Percentiles rank a stretch among this genome's conserved stretches.
These are phyloP conservation scores for Megamerina dolium DNA, from an alignment of 2,888 invertebrate species.

Conservation along the genomic window DNA sequence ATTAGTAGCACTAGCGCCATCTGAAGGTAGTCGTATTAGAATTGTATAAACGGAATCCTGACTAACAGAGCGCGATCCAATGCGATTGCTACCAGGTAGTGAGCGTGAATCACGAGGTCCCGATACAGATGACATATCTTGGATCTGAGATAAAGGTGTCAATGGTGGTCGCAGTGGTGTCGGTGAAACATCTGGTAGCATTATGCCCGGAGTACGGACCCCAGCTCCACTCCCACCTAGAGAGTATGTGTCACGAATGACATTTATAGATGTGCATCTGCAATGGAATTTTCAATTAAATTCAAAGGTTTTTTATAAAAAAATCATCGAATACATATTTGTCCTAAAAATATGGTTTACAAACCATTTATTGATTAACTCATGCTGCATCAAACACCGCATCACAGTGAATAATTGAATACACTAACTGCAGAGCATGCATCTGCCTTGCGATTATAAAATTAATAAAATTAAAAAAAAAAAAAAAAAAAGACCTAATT, in stretches of 20 bases:
- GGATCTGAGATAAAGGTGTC: constrained; percentile 45
- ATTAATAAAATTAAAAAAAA: no score
- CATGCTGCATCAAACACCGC: no score
- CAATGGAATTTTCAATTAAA: constrained; percentile 14
- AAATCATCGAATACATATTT: no score
- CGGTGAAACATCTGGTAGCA: constrained; percentile 47
- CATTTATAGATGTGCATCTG: constrained; percentile 78
- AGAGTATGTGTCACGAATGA: constrained; percentile 67
- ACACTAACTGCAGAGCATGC: no score
- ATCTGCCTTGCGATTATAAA: no score
- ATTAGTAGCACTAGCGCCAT: constrained; percentile 44
- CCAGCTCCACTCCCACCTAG: constrained; percentile 53
- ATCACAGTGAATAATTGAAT: no score
- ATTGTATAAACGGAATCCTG: constrained; percentile 86
- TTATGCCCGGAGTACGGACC: constrained; percentile 51
- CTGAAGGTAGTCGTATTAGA: constrained; percentile 76
- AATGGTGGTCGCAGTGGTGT: constrained; percentile 52
- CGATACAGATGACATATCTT: constrained; percentile 40
- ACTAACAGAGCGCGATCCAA: constrained; percentile 56
- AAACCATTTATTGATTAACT: no score
- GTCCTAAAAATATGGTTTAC: no score
- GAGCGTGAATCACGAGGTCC: constrained; percentile 58
- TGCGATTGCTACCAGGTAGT: constrained; percentile 55
- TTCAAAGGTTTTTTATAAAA: no score
- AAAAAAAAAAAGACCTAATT: no score